phyloP scores from a whole-genome alignment of 2,888 invertebrate genomes.

The Tipula vernalis region DNA sequence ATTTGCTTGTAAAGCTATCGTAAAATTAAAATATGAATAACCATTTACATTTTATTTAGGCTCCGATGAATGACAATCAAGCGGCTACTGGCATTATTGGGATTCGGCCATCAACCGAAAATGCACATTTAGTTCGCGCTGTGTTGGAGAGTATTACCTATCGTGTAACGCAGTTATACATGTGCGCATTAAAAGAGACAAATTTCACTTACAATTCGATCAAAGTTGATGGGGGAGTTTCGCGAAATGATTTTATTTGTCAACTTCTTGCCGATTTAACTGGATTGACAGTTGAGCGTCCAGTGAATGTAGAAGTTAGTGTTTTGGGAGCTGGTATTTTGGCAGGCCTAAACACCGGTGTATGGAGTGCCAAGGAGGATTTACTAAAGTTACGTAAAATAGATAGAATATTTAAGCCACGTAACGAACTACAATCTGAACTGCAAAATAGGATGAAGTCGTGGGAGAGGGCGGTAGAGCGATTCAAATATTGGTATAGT shows the following conservation, averaged over 20 bases:
- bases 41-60: constrained; percentile 40
- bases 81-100: constrained; percentile 73
- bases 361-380: constrained; percentile 61
- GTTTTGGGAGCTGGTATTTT: constrained; percentile 76
- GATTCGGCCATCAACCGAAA: constrained; percentile 53
- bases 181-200: constrained; percentile 59
- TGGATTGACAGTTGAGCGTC: constrained; percentile 59
- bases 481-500: constrained; percentile 32
- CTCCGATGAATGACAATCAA: constrained; percentile 75
- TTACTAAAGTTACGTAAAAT: constrained; percentile 45
- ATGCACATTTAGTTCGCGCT: constrained; percentile 68
- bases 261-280: constrained; percentile 79
- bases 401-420: constrained; percentile 48
- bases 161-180: constrained; percentile 63
- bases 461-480: constrained; percentile 28
- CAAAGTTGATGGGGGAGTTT: constrained; percentile 94
- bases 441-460: constrained; percentile 23
- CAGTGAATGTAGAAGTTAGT: constrained; percentile 64
- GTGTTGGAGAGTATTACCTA: constrained; percentile 78
- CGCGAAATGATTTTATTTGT: constrained; percentile 81
- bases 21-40: not conserved
- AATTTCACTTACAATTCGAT: constrained; percentile 43
- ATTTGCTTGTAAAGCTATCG: not conserved
- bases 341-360: constrained; percentile 67
- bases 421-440: constrained; percentile 23